These are phyloP conservation scores for Scophthalmus maximus DNA, from an alignment of 2,113 vertebrate species.

Conservation along the genomic window DNA sequence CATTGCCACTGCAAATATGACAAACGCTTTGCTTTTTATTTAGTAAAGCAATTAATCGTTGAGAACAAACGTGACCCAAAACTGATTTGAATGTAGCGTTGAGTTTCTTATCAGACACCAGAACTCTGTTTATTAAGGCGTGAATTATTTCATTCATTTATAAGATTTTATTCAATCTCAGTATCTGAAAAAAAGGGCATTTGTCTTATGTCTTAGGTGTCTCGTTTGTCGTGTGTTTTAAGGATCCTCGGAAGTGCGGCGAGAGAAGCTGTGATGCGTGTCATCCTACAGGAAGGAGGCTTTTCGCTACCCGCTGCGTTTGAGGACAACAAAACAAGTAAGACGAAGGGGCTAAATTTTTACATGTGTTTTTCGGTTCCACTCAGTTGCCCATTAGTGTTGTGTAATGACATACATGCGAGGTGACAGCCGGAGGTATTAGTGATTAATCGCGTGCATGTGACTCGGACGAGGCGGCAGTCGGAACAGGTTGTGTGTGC, in stretches of 20 bases:
- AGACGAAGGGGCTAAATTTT: conserved; percentile 30
- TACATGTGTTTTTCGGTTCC: conserved; percentile 61
- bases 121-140: neutral
- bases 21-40: neutral
- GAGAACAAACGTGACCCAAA: no score
- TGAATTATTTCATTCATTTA: no score
- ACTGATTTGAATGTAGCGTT: no score
- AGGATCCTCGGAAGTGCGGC: neutral
- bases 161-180: neutral
- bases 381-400: conserved; percentile 69
- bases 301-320: conserved; percentile 6
- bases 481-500: conserved; percentile 50
- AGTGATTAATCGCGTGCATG: conserved; percentile 73
- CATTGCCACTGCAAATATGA: neutral
- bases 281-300: conserved; percentile 6
- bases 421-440: conserved; percentile 66
- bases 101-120: neutral
- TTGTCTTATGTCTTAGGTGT: neutral
- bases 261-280: neutral
- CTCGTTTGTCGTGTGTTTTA: conserved; percentile 11
- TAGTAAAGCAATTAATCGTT: no score
- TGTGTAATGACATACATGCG: conserved; percentile 58
- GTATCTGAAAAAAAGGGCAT: neutral
- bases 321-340: conserved; percentile 42
- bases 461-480: conserved; percentile 58